Conservation (phyloP, 2,113 vertebrate genomes). For the Pterocles gutturalis region DNA sequence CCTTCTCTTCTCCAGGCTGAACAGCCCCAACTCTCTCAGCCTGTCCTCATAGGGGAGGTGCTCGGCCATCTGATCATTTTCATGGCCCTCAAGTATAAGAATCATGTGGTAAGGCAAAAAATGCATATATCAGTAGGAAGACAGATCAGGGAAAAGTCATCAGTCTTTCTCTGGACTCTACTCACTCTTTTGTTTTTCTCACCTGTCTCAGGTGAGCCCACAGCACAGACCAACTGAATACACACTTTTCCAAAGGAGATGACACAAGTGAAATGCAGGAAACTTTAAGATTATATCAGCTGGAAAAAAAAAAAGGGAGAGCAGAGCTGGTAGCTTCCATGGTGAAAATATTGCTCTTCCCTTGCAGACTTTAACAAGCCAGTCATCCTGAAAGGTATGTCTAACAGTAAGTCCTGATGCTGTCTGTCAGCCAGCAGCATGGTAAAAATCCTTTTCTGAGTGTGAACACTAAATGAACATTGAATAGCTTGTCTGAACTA, state of each 20-base stretch:
- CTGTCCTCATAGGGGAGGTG: too few species aligned
- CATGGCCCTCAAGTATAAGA: not conserved
- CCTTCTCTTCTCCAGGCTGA: too few species aligned
- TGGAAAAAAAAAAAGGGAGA: not conserved
- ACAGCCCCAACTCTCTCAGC: too few species aligned
- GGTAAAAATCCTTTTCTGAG: not conserved
- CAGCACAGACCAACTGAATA: not conserved
- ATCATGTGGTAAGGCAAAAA: not conserved
- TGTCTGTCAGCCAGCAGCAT: not conserved
- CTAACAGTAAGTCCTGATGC: not conserved
- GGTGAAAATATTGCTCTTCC: not conserved
- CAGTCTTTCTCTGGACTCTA: not conserved
- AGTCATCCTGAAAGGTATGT: not conserved
- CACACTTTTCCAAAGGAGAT: not conserved
- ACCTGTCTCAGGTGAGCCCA: not conserved
- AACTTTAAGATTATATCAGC: not conserved
- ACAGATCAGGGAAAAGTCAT: not conserved
- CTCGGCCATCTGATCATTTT: too few species aligned
- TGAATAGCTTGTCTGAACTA: not conserved
- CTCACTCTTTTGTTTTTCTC: not conserved
- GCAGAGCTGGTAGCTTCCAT: not conserved
- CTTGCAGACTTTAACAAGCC: accelerated
- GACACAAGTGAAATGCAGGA: not conserved
- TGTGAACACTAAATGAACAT: not conserved
- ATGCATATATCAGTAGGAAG: not conserved